These are phyloP conservation scores for Tribolium freemani DNA, from an alignment of 2,888 invertebrate species.

Conservation along the genomic window DNA sequence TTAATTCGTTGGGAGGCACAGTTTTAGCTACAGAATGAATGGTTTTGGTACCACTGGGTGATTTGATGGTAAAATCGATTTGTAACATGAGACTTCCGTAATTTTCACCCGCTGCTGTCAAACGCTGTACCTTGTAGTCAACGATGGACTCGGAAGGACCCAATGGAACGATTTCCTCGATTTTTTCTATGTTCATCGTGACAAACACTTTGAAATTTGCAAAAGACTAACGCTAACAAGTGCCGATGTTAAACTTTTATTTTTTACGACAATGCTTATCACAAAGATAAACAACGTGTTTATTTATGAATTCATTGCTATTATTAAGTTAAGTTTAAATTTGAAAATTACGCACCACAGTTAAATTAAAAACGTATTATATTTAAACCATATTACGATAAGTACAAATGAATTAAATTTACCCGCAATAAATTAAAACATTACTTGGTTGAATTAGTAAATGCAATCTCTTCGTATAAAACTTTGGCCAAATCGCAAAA, in stretches of 20 bases:
- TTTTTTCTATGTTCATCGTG: conserved; percentile 26
- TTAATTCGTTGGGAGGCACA: conserved; percentile 43
- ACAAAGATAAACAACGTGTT: too few relatives aligned
- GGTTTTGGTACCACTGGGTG: conserved; percentile 33
- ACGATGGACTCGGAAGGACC: conserved; percentile 36
- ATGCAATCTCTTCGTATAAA: background rate
- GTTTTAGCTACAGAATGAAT: conserved; percentile 46
- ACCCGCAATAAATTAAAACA: too few relatives aligned
- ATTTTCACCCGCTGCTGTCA: conserved; percentile 72
- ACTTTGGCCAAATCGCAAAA: background rate
- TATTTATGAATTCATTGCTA: too few relatives aligned
- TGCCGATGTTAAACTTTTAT: too few relatives aligned
- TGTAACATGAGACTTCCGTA: conserved; percentile 72
- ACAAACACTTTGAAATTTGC: background rate
- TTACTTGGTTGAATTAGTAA: background rate
- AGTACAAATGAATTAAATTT: too few relatives aligned
- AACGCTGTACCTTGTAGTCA: conserved; percentile 60
- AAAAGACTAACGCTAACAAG: too few relatives aligned
- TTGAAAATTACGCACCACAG: too few relatives aligned
- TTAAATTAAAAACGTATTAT: too few relatives aligned
- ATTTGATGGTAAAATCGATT: conserved; percentile 57
- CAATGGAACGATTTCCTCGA: conserved; percentile 2
- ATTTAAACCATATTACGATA: too few relatives aligned
- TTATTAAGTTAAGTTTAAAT: too few relatives aligned
- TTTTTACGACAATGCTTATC: too few relatives aligned